Percentiles rank a stretch among this genome's conserved stretches.
These are phyloP conservation scores for Gastracanthus pulcherrimus DNA, from an alignment of 2,888 invertebrate species.

Conservation along the genomic window DNA sequence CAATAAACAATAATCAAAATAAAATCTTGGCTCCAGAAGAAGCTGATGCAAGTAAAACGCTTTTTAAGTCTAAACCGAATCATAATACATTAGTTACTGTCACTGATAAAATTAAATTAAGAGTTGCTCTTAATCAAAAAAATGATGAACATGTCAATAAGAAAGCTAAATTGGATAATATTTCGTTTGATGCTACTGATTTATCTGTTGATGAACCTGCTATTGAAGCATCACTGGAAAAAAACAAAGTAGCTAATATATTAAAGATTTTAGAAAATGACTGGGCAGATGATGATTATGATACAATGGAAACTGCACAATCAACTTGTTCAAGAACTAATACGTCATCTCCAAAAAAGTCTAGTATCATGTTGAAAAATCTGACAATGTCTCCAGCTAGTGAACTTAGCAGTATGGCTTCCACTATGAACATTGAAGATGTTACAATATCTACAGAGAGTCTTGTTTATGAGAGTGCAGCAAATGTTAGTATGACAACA, in stretches of 20 bases:
- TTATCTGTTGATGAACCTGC: constrained; percentile 72
- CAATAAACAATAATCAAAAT: constrained; percentile 41
- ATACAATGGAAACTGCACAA: constrained; percentile 64
- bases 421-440: constrained; percentile 79
- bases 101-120: constrained; percentile 75
- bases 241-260: constrained; percentile 69
- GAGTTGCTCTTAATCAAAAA: constrained; percentile 65
- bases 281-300: constrained; percentile 73
- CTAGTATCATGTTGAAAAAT: constrained; percentile 62
- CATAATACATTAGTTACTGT: constrained; percentile 72
- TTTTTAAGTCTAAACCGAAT: constrained; percentile 76
- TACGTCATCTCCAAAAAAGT: constrained; percentile 63
- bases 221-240: constrained; percentile 67
- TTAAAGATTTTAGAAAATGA: constrained; percentile 75
- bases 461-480: constrained; percentile 55
- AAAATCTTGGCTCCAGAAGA: neutral
- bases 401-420: constrained; percentile 79
- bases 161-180: constrained; percentile 60
- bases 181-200: constrained; percentile 73
- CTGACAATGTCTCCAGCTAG: constrained; percentile 78
- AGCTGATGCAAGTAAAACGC: constrained; percentile 73
- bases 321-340: constrained; percentile 1
- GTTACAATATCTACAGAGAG: no score
- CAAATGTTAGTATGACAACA: constrained; percentile 24
- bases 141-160: constrained; percentile 58